Percentiles rank a stretch among this genome's conserved stretches.
These are phyloP conservation scores for Mungos mungo DNA, from an alignment of 2,113 vertebrate genomes.

Conservation along the genomic window DNA sequence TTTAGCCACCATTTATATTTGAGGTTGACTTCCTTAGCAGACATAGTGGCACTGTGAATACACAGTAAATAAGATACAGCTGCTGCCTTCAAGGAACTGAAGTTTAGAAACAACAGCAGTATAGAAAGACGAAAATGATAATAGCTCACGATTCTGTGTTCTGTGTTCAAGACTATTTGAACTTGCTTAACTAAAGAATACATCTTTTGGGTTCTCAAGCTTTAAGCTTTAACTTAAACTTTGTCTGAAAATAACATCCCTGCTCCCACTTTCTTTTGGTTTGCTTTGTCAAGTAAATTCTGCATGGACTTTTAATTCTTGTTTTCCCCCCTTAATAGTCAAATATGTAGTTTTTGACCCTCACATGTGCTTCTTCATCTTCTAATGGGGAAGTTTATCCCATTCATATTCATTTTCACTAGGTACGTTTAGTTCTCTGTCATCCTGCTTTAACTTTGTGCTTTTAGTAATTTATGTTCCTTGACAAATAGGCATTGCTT, in stretches of 20 bases:
- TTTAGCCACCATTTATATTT: constrained; percentile 13
- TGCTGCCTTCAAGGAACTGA: constrained; percentile 31
- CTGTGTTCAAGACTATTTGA: neutral
- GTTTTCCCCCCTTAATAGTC: neutral
- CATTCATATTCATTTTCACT: neutral
- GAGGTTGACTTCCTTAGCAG: constrained; percentile 15
- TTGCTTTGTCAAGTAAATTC: constrained; percentile 5
- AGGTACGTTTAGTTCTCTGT: neutral
- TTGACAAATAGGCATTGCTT: neutral
- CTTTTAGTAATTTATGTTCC: neutral
- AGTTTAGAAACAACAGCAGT: neutral
- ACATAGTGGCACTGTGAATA: neutral
- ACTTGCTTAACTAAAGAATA: neutral
- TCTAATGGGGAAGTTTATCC: neutral
- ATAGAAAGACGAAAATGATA: constrained; percentile 14
- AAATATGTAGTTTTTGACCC: neutral
- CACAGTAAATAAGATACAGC: constrained; percentile 29
- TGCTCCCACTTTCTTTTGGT: neutral
- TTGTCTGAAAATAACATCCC: neutral
- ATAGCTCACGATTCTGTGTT: neutral
- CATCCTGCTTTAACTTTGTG: neutral
- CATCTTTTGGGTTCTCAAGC: neutral
- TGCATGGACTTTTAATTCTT: neutral
- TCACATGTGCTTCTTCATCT: neutral
- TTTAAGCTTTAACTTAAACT: neutral